phyloP scores from a whole-genome alignment of 2,113 vertebrate species.

The Neogale vison region DNA sequence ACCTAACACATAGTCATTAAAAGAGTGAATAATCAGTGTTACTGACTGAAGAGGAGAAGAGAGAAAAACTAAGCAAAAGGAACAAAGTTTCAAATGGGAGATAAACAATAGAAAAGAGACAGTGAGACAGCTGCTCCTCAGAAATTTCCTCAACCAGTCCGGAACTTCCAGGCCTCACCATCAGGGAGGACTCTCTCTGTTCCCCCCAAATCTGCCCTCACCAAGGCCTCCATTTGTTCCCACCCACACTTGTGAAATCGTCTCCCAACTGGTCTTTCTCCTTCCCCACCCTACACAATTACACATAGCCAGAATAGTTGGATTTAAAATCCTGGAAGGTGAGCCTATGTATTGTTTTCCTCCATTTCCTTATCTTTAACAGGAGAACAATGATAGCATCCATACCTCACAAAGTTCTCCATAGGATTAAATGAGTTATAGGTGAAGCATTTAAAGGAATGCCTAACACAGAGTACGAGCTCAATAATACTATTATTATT shows the following conservation, averaged over 20 bases:
- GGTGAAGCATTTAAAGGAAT: slow-evolving; percentile 3
- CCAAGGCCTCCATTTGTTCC: neutral
- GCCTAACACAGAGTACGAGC: neutral
- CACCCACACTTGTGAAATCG: neutral
- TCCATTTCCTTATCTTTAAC: neutral
- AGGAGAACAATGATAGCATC: neutral
- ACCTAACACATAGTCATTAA: neutral
- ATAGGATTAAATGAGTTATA: neutral
- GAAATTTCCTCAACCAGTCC: slow-evolving; percentile 33
- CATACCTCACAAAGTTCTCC: neutral
- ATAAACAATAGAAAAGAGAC: neutral
- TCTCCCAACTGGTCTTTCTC: neutral
- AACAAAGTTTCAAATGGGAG: neutral
- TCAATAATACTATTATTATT: neutral
- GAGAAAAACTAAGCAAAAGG: neutral
- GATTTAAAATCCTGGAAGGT: neutral
- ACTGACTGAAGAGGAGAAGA: neutral
- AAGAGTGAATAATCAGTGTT: neutral
- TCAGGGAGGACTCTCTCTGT: neutral
- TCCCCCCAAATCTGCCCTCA: neutral
- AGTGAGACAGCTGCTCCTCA: neutral
- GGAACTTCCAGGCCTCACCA: neutral
- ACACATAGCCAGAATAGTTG: neutral
- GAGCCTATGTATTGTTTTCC: neutral
- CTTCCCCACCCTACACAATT: neutral